Evolutionary conservation across 2,797 vertebrate species (phyloP), one percentile per base, ranked within the genome.

Genomic region (Scarus forsteni): DNA sequence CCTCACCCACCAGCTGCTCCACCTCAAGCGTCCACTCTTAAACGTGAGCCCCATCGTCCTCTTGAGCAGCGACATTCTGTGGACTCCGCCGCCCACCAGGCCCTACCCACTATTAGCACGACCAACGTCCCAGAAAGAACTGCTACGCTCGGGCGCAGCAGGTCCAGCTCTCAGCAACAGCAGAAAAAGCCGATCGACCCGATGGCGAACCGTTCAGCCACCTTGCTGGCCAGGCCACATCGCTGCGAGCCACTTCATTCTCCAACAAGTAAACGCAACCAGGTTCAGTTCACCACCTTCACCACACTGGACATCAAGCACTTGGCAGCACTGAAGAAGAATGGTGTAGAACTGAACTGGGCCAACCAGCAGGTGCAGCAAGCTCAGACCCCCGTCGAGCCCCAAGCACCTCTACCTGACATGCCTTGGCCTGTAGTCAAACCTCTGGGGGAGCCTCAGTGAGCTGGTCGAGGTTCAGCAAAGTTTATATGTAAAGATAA

Each of bases 231-330:
- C 1, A 87, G 85, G 70, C 93, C 94, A 0, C 72, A 88, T 16
- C 93, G 91, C 60, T 92, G 55, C 0, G 96, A 98, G 60, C 94
- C 95, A 0, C 92, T 96, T 0, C 34, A 96, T 38, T 99, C 97
- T 10, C 97, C 97, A 9, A 98, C 97, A 87, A 98, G 97, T 12
- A 98, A 98, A 85, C 93, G 97, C 78, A 98, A 98, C 93, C 95
- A 97, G 80, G 98, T 99, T 46, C 96, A 96, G 70, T 99, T 99
- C 75, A 98, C 96, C 82, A 99, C 97, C 18, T 99, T 99, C 82
- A 95, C 96, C 36, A 95, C 96, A 40, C 91, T 81, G 79, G 95
- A 75, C 88, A 93, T 88, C 91, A 96, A 64, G 18, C 95, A 75
- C 85, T 90, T 94, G 88, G 92, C 92, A 45, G 92, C 97, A 0